phyloP scores from a whole-genome alignment of 2,113 vertebrate species.

The Macquaria australasica region DNA sequence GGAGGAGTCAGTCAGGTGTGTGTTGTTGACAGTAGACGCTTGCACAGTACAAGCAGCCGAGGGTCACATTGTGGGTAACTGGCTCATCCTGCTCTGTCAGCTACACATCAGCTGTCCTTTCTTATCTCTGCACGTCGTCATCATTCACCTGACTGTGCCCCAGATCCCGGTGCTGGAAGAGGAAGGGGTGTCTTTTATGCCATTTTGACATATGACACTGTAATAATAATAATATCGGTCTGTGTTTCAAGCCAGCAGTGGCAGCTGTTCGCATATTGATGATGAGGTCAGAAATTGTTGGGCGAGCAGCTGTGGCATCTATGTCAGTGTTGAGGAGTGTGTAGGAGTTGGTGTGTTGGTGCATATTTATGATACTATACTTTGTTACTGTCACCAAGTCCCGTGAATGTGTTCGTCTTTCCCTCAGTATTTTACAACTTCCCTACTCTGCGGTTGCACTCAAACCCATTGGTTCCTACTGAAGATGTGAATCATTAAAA shows the following conservation, averaged over 20 bases:
- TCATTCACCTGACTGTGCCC: slow-evolving; percentile 5
- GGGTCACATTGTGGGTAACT: slow-evolving; percentile 17
- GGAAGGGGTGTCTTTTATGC: background rate
- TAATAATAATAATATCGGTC: background rate
- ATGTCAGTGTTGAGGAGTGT: background rate
- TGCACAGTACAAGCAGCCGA: background rate
- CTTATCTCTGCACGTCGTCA: background rate
- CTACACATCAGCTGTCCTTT: background rate
- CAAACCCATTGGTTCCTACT: no score
- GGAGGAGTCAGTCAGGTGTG: background rate
- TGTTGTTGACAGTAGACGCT: slow-evolving; percentile 28
- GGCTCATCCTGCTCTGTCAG: slow-evolving; percentile 38
- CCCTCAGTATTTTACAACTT: no score
- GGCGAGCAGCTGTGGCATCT: slow-evolving; percentile 42
- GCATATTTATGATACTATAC: background rate
- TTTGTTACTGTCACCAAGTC: no score
- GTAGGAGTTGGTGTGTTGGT: background rate
- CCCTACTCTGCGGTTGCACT: no score
- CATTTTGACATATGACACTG: no score
- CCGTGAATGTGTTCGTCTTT: background rate
- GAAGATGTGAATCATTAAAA: no score
- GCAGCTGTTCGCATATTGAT: slow-evolving; percentile 25
- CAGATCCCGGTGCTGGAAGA: slow-evolving; percentile 1
- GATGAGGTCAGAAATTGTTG: slow-evolving; percentile 27
- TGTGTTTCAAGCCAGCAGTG: background rate